Base-by-base conservation (phyloP, 2,113 vertebrate genomes). In the Mellivora capensis region DNA sequence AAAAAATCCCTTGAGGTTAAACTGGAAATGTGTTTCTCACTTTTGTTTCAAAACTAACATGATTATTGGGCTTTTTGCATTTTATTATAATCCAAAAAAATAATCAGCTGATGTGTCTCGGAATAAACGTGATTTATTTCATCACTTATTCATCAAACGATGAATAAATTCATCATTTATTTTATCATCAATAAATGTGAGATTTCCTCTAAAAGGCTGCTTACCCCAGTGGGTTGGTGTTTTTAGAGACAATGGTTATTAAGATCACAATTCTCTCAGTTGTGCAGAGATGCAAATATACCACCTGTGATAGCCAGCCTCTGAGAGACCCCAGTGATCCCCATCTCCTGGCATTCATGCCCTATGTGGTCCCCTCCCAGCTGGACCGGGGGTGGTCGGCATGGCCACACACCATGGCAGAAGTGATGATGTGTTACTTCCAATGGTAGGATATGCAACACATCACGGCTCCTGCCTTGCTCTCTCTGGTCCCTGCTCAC, bases 11-110 rank as follows among this genome's bases (percentile, higher is more conserved):
- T 91, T 83, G 77, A 89, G 54, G 49, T 92, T 91, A 95, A 94
- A 79, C 6, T 82, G 72, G 39, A 69, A 79, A 76, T 61, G 67
- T 1, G 20, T 91, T 96, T 89, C 49, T 49, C 49, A 74, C 39
- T 93, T 91, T 91, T 87, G 61, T 96, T 98, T 97, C 89, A 94
- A 80, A 86, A 61, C 67, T 72, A 87, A 52, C 79, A 93, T 49
- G 39, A 85, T 69, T 87, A 81, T 31, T 83, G 79, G 42, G 54
- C 39, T 69, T 87, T 96, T 37, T 52, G 8, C 52, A 76, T 44
- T 87, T 96, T 77, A 59, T 85, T 76, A 71, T 71, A 90, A 64
- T 31, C 27, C 20, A 82, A 11, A 88, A 88, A 64, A 86, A 76
- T 87, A 92, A 82, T 31, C 6, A 90, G 89, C 13, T 62, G 49